Conservation (phyloP, 2,797 vertebrate genomes). For the Eulemur mongoz region DNA sequence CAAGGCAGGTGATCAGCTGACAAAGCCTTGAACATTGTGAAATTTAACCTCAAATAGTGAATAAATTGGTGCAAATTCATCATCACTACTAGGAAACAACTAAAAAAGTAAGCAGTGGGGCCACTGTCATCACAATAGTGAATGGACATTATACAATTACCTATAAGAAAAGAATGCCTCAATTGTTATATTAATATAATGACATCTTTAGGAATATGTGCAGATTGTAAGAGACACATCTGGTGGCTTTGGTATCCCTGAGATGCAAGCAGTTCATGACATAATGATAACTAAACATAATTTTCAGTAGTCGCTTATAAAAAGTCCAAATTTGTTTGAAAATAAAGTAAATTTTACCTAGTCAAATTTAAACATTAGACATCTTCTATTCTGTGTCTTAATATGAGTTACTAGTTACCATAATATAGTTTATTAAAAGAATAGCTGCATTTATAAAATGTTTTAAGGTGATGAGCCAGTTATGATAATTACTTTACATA, state of each 20-base stretch:
- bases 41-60: slow-evolving; percentile 33
- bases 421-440: background rate
- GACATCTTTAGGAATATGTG: background rate
- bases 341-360: slow-evolving; percentile 35
- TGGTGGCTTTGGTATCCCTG: background rate
- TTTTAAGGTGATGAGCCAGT: background rate
- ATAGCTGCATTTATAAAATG: background rate
- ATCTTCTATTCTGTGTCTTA: background rate
- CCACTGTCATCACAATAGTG: background rate
- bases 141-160: background rate
- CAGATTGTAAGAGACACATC: background rate
- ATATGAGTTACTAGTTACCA: slow-evolving; percentile 12
- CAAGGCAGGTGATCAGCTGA: background rate
- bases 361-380: background rate
- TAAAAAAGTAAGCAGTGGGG: background rate
- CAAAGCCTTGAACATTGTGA: background rate
- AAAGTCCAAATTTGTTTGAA: slow-evolving; percentile 34
- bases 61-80: background rate
- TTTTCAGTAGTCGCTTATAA: background rate
- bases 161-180: background rate
- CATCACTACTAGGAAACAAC: background rate
- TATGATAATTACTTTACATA: background rate
- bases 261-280: background rate
- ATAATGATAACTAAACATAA: background rate
- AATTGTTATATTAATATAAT: background rate